These are phyloP conservation scores for Strix aluco DNA, from an alignment of 2,113 vertebrate species.

Conservation along the genomic window DNA sequence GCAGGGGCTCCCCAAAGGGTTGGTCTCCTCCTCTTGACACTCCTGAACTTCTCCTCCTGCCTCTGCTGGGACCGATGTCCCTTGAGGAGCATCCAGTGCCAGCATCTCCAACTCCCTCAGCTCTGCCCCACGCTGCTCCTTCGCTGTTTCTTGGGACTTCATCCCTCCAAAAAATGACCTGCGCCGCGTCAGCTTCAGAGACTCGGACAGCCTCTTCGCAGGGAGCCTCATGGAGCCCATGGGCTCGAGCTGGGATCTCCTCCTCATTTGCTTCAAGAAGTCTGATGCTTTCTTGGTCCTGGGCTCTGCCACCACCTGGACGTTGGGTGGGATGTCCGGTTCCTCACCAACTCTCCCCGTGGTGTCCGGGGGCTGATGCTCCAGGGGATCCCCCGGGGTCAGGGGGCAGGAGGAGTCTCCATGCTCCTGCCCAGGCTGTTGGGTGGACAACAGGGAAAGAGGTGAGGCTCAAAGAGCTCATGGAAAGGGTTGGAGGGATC, in stretches of 20 bases:
- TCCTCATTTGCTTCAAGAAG: constrained; percentile 9
- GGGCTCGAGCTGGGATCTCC: neutral
- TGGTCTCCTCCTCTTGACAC: neutral
- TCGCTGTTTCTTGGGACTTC: neutral
- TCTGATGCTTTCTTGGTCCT: neutral
- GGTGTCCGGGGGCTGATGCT: rapidly evolving
- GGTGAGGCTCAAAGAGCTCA: neutral
- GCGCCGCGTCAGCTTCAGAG: neutral
- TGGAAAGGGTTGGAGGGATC: neutral
- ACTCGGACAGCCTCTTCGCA: neutral
- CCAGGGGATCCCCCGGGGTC: neutral
- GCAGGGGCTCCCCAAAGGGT: neutral
- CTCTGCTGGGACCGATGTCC: neutral
- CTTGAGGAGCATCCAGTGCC: neutral
- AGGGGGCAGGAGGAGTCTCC: neutral
- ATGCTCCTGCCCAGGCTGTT: neutral
- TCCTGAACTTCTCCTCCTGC: neutral
- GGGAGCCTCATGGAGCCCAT: neutral
- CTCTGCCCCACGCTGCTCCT: neutral
- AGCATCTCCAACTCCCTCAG: rapidly evolving
- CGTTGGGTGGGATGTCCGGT: rapidly evolving
- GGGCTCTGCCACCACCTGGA: neutral
- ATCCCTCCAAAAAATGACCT: neutral
- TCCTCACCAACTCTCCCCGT: rapidly evolving
- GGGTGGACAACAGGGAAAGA: neutral